phyloP scores from a whole-genome alignment of 2,888 invertebrate species.

The Pycnomerus fuliginosus region DNA sequence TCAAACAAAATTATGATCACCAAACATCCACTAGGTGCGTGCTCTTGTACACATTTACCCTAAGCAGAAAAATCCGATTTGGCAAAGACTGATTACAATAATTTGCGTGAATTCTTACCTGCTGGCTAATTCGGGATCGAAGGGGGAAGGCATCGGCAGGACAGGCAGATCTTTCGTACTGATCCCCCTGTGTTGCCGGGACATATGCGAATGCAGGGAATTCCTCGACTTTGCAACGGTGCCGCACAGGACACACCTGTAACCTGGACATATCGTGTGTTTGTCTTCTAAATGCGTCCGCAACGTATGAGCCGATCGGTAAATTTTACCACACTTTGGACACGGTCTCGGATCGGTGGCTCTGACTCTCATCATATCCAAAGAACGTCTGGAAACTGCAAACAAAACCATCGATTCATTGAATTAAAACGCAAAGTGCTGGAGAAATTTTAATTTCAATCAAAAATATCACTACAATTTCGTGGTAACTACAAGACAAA shows the following conservation, averaged over 20 bases:
- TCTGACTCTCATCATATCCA: conserved; percentile 83
- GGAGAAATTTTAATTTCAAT: background rate
- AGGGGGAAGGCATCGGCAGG: conserved; percentile 88
- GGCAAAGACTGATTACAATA: too few relatives aligned
- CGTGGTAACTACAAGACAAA: conserved; percentile 12
- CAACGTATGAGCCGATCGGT: conserved; percentile 87
- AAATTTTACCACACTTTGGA: conserved; percentile 91
- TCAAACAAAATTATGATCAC: too few relatives aligned
- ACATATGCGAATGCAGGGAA: conserved; percentile 92
- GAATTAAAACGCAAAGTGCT: too few relatives aligned
- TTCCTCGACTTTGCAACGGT: conserved; percentile 91
- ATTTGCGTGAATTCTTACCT: conserved; percentile 58
- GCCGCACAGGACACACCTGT: conserved; percentile 87
- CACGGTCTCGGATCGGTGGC: conserved; percentile 92
- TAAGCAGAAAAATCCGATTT: too few relatives aligned
- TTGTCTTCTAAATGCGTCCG: conserved; percentile 91
- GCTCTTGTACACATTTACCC: too few relatives aligned
- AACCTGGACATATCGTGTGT: conserved; percentile 90
- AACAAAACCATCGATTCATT: too few relatives aligned
- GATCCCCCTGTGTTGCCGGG: conserved; percentile 88
- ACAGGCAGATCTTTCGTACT: conserved; percentile 92
- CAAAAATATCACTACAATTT: conserved; percentile 18
- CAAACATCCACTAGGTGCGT: too few relatives aligned
- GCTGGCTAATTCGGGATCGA: conserved; percentile 87
- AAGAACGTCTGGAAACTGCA: conserved; percentile 72